A percentile compares a stretch with the other conserved stretches of the same genome.
Conservation (phyloP, 2,113 vertebrate species). For the Spheniscus mendiculus region DNA sequence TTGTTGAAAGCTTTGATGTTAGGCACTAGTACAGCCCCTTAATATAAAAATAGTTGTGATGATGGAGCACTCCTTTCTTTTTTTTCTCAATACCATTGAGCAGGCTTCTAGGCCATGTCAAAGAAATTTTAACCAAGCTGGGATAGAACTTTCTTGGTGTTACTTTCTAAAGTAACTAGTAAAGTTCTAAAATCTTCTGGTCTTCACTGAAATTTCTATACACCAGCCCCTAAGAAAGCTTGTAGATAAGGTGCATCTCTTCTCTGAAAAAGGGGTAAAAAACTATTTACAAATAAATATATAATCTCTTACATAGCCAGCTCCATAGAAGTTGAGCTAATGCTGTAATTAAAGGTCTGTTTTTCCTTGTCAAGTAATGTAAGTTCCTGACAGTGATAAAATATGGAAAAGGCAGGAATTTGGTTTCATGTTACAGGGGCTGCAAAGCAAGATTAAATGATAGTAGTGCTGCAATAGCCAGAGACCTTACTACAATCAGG, state of each 20-base stretch:
- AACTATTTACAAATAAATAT: neutral
- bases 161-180: neutral
- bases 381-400: neutral
- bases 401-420: neutral
- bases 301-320: neutral
- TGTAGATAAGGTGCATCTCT: neutral
- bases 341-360: neutral
- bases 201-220: neutral
- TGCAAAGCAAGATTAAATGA: neutral
- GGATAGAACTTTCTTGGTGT: neutral
- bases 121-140: neutral
- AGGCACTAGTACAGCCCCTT: neutral
- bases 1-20: neutral
- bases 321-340: neutral
- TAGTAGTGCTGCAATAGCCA: neutral
- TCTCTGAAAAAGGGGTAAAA: neutral
- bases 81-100: neutral
- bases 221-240: neutral
- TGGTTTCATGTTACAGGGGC: neutral
- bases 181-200: neutral
- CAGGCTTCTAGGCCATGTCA: neutral
- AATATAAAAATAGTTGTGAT: neutral
- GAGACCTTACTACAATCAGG: neutral
- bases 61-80: neutral
- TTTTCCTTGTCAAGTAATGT: neutral